Conservation (phyloP, 2,113 vertebrate species). For the Hemibates koningsi region DNA sequence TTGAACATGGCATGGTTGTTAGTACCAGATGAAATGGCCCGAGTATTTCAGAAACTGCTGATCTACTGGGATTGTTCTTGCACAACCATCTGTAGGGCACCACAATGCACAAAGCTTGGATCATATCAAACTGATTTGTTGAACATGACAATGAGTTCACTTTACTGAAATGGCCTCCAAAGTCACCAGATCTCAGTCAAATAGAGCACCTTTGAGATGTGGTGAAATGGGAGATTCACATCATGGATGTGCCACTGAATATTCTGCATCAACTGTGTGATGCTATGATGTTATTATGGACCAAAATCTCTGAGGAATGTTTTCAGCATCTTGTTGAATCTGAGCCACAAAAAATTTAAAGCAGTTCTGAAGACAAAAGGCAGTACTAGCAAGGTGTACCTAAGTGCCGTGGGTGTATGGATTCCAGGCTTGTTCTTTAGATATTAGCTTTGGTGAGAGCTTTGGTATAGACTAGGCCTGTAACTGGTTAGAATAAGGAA, state of each 20-base stretch:
- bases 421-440: neutral
- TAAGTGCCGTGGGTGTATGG: neutral
- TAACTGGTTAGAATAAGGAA: neutral
- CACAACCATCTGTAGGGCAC: neutral
- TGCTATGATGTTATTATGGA: neutral
- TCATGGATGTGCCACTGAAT: neutral
- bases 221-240: neutral
- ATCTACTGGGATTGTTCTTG: neutral
- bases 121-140: neutral
- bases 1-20: neutral
- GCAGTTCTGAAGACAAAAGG: neutral
- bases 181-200: neutral
- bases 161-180: neutral
- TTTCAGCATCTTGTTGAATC: neutral
- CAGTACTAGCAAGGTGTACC: neutral
- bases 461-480: neutral
- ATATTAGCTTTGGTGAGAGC: neutral
- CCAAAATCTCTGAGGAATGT: neutral
- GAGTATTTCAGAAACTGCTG: neutral
- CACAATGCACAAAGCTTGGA: neutral
- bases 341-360: neutral
- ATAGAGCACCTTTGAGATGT: neutral
- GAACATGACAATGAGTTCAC: neutral
- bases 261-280: neutral
- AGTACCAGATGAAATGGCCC: neutral